Base-by-base conservation (phyloP, 2,888 invertebrate genomes). In the Sussaba pulchella region DNA sequence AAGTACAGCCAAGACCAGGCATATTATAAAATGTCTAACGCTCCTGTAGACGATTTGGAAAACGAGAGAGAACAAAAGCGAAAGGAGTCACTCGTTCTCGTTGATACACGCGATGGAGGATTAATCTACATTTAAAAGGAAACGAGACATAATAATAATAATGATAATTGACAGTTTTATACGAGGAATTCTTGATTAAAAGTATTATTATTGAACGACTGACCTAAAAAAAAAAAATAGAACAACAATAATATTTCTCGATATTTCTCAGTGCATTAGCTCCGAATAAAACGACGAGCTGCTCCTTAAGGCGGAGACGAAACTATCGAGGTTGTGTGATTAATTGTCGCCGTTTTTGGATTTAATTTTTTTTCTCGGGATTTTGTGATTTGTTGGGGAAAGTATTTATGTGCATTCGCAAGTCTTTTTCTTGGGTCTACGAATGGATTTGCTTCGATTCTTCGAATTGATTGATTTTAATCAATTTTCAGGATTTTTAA, bases 161-260 rank as follows among this genome's bases (percentile, higher is more conserved):
- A 59, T 76, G 41, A 70, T 61, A 77, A 70, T 64, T 61, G 57
- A 69, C 69, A 73, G 77, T 81, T 81, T 81, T 77, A 81, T 81
- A 81, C 77, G 70, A 73, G 70, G 59, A 72, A 73, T 81, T 77
- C 81, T 54, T 66, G 21, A 74, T 64, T 21, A 14, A 77, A 77
- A 81, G 73, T 77, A 81, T 81, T 77, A 77, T 73, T 64, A 81
- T 70, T 57, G 59, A 73, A 77, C 81, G 81, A 81, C 77, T 73
- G 77, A 81, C 64, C 69, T 57, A 64, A 36, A 57, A 31, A 31
- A 31, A 31, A 31, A 31, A 31, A 31, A 31, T 5, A 31, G 6
- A 31, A 31, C 2, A 31, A 31, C 4, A 21, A 59, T 6, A 59
- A 41, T 9, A 26, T 64, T 73, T 81, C 64, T 81, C 73, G 54